phyloP scores from a whole-genome alignment of 1,140 invertebrate species.

The Microvelia longipes region DNA sequence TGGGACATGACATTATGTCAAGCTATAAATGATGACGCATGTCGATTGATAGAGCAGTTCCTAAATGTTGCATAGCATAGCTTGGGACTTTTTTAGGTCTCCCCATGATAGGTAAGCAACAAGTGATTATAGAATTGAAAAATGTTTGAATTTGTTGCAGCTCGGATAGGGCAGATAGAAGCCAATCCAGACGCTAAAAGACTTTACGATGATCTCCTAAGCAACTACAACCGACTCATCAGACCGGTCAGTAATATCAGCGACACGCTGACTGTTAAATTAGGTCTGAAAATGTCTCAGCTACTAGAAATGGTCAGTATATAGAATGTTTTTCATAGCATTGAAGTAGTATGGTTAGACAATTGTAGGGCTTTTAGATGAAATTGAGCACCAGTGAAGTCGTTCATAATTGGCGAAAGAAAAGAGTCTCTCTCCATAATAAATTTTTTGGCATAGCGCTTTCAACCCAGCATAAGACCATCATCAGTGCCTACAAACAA shows the following conservation, averaged over 20 bases:
- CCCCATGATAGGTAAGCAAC: too few relatives aligned
- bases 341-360: not conserved
- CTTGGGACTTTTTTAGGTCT: too few relatives aligned
- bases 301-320: slow-evolving; percentile 87
- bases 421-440: not conserved
- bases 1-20: too few relatives aligned
- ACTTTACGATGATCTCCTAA: slow-evolving; percentile 79
- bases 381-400: too few relatives aligned
- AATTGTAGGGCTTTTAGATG: too few relatives aligned
- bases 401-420: not conserved
- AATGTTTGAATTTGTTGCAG: too few relatives aligned
- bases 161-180: slow-evolving; percentile 38
- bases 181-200: slow-evolving; percentile 81
- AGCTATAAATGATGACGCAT: too few relatives aligned
- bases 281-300: slow-evolving; percentile 85
- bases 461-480: too few relatives aligned
- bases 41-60: too few relatives aligned
- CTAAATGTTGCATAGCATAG: too few relatives aligned
- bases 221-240: slow-evolving; percentile 92
- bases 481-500: too few relatives aligned
- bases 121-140: too few relatives aligned
- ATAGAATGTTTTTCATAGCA: not conserved
- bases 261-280: slow-evolving; percentile 79
- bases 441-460: not conserved
- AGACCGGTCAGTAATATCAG: slow-evolving; percentile 86